Percentiles rank a stretch among this genome's conserved stretches.
Conservation (phyloP, 2,113 vertebrate species). For the Thinocorus orbignyianus region DNA sequence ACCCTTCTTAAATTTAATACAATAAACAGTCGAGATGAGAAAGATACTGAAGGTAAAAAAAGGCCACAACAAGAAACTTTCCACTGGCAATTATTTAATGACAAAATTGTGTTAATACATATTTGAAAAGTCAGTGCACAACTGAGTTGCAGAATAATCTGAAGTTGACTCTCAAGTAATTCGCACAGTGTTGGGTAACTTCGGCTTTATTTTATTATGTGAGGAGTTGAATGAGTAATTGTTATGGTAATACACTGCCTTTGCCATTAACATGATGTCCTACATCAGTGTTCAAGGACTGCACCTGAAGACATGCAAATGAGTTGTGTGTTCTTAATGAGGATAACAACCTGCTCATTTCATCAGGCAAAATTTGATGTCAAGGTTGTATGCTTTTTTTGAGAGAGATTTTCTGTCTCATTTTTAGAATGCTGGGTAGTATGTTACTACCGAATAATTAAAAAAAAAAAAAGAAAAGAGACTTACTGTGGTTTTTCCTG, state of each 20-base stretch:
- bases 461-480: not conserved
- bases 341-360: conserved; percentile 18
- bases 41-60: conserved; percentile 5
- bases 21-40: conserved; percentile 16
- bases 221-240: conserved; percentile 25
- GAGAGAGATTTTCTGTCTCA: not conserved
- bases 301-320: conserved; percentile 48
- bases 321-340: conserved; percentile 42
- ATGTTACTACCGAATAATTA: not conserved
- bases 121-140: not conserved
- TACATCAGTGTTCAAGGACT: conserved; percentile 9
- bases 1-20: not conserved
- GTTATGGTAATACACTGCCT: not conserved
- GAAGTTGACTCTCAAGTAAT: not conserved
- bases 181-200: not conserved
- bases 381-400: not conserved
- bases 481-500: accelerated
- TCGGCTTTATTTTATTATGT: not conserved
- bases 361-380: not conserved
- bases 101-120: not conserved
- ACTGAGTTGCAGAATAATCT: not conserved
- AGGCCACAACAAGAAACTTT: not conserved
- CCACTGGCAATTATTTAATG: conserved; percentile 11
- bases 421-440: not conserved
- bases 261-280: not conserved